Conservation (phyloP, 2,888 invertebrate species). For the Branchipolynoe longqiensis region DNA sequence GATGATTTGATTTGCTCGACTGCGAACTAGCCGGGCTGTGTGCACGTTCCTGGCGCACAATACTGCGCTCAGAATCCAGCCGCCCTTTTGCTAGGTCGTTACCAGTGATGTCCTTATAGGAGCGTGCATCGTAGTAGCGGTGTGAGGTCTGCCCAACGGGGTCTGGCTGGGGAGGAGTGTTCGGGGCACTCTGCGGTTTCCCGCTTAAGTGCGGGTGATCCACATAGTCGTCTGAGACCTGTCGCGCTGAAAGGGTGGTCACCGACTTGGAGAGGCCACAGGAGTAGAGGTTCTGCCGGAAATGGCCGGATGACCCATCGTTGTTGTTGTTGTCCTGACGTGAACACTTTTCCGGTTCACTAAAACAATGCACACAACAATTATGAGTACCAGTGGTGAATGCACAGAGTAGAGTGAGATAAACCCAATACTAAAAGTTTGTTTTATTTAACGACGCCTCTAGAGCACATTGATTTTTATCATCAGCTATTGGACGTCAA, state of each 20-base stretch:
- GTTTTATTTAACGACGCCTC: too few species aligned
- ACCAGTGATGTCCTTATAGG: conserved; percentile 15
- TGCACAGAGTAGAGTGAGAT: too few species aligned
- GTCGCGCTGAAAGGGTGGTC: not conserved
- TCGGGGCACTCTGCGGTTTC: conserved; percentile 13
- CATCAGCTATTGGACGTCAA: too few species aligned
- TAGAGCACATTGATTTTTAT: too few species aligned
- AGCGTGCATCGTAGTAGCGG: conserved; percentile 18
- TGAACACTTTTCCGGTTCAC: not conserved
- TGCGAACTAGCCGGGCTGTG: conserved; percentile 14
- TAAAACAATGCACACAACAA: not conserved
- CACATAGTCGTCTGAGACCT: not conserved
- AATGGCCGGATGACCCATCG: not conserved
- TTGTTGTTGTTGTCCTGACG: too few species aligned
- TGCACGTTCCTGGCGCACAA: not conserved
- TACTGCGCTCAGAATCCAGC: conserved; percentile 10
- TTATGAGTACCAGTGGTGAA: too few species aligned
- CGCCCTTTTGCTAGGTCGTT: not conserved
- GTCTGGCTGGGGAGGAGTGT: not conserved
- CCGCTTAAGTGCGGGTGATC: not conserved
- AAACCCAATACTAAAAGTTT: too few species aligned
- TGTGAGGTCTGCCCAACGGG: not conserved
- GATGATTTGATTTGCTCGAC: not conserved
- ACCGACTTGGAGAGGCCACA: conserved; percentile 1
- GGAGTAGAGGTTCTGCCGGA: conserved; percentile 5